phyloP scores from a whole-genome alignment of 2,888 invertebrate species.

The Athalia rosae region DNA sequence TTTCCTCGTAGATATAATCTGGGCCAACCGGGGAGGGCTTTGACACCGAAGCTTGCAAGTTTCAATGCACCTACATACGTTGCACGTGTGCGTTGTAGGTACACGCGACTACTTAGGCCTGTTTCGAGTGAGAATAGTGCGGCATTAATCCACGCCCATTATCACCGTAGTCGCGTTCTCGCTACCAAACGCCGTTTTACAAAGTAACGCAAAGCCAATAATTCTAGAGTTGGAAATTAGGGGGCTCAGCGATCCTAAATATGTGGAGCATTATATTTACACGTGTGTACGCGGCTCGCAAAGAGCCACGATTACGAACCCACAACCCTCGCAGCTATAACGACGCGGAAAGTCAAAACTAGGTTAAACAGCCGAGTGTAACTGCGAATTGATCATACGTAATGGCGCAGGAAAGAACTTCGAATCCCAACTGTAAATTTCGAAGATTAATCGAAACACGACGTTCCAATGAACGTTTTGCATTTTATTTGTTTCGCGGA shows the following conservation, averaged over 20 bases:
- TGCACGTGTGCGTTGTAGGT: no score
- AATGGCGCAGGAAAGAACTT: no score
- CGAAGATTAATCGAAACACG: no score
- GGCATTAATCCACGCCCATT: constrained; percentile 13
- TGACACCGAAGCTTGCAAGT: constrained; percentile 1
- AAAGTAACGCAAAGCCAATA: background rate
- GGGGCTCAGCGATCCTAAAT: background rate
- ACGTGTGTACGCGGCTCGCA: no score
- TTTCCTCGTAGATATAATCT: constrained; percentile 5
- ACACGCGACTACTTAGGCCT: background rate
- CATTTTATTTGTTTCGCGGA: no score
- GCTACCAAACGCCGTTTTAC: constrained; percentile 8
- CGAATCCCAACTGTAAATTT: no score
- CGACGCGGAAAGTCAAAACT: no score
- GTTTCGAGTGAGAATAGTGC: background rate
- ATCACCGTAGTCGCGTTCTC: background rate
- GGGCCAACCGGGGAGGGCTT: constrained; percentile 27
- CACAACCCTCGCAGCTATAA: no score
- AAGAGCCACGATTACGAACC: no score
- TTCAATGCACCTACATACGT: background rate
- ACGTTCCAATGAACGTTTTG: no score
- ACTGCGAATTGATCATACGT: no score
- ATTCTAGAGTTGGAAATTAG: constrained; percentile 2
- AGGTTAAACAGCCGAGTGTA: no score
- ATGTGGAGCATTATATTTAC: background rate